A percentile compares a stretch with the other conserved stretches of the same genome.
Conservation (phyloP, 92 coral and sea anemone genomes). For the Hydrozoanthus gracilis region DNA sequence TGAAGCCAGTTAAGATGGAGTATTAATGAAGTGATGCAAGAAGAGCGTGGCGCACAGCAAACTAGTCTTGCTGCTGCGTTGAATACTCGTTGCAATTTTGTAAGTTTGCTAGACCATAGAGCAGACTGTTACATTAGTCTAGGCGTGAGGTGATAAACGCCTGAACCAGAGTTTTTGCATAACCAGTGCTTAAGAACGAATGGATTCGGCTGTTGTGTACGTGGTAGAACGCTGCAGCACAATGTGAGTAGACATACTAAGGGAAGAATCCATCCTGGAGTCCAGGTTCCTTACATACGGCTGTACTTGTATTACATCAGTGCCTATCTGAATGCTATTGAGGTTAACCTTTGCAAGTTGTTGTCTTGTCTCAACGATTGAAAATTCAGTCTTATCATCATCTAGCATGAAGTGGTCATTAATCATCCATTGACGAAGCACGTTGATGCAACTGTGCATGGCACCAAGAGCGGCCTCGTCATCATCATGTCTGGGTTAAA, state of each 20-base stretch:
- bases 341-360: constrained; percentile 31
- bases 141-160: no score
- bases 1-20: no score
- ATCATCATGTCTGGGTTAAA: neutral
- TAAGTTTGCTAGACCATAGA: neutral
- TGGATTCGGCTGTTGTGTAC: neutral
- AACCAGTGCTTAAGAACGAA: constrained; percentile 14
- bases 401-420: neutral
- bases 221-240: neutral
- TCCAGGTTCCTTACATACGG: no score
- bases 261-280: no score
- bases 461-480: neutral
- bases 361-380: neutral
- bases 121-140: no score
- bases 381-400: neutral
- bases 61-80: no score
- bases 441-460: neutral
- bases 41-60: constrained; percentile 26
- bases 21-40: constrained; percentile 2
- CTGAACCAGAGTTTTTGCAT: constrained; percentile 17
- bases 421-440: neutral
- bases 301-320: neutral
- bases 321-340: neutral
- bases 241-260: constrained; percentile 15
- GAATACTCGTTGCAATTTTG: neutral